phyloP scores from a whole-genome alignment of 1,140 invertebrate species.

The Conus ventricosus region DNA sequence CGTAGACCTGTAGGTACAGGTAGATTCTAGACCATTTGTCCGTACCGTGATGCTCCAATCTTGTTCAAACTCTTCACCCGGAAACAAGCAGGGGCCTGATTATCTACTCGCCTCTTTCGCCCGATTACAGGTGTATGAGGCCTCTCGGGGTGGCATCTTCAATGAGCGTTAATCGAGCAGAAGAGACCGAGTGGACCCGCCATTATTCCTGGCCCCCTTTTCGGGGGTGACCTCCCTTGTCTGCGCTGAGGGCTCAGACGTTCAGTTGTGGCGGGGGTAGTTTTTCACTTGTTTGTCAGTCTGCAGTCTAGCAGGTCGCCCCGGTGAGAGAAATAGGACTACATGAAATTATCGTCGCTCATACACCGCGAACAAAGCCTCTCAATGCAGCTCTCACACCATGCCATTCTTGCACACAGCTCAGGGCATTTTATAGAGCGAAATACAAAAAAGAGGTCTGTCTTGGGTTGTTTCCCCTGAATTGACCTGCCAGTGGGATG shows the following conservation, averaged over 20 bases:
- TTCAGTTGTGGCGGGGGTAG: neutral
- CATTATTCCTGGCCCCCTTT: neutral
- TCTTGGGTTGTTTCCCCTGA: neutral
- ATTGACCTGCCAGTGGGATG: constrained; percentile 4
- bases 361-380: neutral
- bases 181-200: constrained; percentile 13
- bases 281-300: neutral
- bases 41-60: neutral
- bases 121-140: constrained; percentile 2
- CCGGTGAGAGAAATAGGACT: neutral
- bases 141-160: constrained; percentile 13
- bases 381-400: constrained; percentile 1
- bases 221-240: neutral
- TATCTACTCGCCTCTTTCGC: constrained; percentile 3
- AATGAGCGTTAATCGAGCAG: constrained; percentile 20
- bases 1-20: too few relatives aligned
- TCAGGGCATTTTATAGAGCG: neutral
- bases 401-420: neutral
- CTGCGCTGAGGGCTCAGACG: neutral
- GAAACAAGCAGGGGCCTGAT: neutral
- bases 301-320: neutral
- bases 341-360: constrained; percentile 12
- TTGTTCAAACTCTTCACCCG: neutral
- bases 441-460: neutral
- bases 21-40: too few relatives aligned